Evolutionary conservation across 2,888 invertebrate genomes (phyloP).

Genomic region (Brachynemurus nebulosus): DNA sequence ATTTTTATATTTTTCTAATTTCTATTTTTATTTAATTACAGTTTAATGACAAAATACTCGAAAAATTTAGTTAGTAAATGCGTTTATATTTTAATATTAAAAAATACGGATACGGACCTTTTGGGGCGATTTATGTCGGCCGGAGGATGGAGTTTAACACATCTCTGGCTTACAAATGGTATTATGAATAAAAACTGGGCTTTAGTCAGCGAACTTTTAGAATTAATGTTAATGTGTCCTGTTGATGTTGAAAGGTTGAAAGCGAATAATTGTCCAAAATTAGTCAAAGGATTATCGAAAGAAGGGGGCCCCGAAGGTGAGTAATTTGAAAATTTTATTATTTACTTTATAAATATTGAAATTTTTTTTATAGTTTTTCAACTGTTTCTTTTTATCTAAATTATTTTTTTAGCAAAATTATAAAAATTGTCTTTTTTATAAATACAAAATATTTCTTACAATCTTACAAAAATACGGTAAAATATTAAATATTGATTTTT

Average conservation of each 20-base stretch:
- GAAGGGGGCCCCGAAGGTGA: constrained; percentile 70
- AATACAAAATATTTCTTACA: too few relatives aligned
- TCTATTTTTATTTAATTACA: constrained; percentile 35
- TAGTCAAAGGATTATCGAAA: constrained; percentile 77
- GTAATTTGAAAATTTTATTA: constrained; percentile 24
- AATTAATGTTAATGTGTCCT: constrained; percentile 72
- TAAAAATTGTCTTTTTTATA: background rate
- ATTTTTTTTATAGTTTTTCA: too few relatives aligned
- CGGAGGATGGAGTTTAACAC: constrained; percentile 85
- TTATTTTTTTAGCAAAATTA: too few relatives aligned
- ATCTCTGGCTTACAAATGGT: constrained; percentile 82
- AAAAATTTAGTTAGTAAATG: constrained; percentile 92
- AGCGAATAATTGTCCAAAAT: constrained; percentile 81
- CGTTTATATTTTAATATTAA: constrained; percentile 85
- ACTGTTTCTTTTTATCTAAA: constrained; percentile 3
- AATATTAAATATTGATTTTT: too few relatives aligned
- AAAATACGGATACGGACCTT: constrained; percentile 69
- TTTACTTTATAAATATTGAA: background rate
- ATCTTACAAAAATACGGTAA: too few relatives aligned
- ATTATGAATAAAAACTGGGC: constrained; percentile 74
- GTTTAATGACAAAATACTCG: constrained; percentile 90
- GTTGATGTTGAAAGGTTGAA: constrained; percentile 83
- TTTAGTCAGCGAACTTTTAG: constrained; percentile 72
- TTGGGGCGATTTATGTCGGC: constrained; percentile 78
- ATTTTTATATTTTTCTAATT: background rate